Conservation (phyloP, 2,888 invertebrate genomes). For the Bibio marci region DNA sequence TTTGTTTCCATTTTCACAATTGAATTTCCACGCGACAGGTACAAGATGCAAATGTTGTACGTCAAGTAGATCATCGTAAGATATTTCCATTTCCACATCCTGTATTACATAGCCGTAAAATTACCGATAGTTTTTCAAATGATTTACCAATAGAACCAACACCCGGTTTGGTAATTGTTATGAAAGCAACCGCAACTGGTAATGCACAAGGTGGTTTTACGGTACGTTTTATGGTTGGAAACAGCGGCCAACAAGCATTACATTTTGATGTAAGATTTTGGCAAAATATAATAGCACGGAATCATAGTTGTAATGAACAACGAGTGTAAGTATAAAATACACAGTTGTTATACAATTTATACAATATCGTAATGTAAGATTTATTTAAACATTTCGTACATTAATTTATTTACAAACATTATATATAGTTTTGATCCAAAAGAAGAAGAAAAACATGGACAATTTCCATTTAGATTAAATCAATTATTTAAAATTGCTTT, state of each 20-base stretch:
- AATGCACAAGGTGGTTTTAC: conserved; percentile 5
- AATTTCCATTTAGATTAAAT: conserved; percentile 3
- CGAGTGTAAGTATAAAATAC: no score
- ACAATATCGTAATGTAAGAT: no score
- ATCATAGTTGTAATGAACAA: background rate
- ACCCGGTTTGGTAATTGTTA: conserved; percentile 2
- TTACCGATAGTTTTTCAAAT: conserved; percentile 2
- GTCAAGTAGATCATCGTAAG: conserved; percentile 3
- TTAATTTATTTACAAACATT: no score
- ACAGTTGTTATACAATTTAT: no score
- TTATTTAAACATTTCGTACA: no score
- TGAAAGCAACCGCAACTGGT: conserved; percentile 4
- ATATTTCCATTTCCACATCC: conserved; percentile 5
- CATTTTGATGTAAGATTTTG: conserved; percentile 5
- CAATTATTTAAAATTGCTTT: conserved; percentile 4
- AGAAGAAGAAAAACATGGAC: conserved; percentile 2
- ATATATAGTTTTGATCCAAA: background rate
- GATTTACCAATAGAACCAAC: conserved; percentile 2
- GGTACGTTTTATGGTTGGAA: conserved; percentile 5
- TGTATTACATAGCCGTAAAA: background rate
- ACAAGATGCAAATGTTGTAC: no score
- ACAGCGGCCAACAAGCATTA: conserved; percentile 1
- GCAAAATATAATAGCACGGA: background rate
- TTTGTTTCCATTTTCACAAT: no score
- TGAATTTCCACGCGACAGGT: no score